Base-by-base conservation (phyloP, 2,113 vertebrate species). In the Phyllostomus hastatus region DNA sequence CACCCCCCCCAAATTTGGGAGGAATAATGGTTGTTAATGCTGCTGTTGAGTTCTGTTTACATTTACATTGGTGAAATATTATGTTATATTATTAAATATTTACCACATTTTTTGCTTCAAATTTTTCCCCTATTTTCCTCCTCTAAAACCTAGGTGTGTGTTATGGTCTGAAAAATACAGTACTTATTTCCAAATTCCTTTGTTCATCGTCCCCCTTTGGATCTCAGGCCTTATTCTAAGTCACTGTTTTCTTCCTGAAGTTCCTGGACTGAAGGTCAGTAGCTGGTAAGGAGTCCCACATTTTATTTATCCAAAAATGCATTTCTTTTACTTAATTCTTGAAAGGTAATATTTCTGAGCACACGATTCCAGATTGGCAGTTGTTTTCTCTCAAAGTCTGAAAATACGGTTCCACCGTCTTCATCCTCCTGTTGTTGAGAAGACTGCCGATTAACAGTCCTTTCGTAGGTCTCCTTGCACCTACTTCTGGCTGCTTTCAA, bases 251-350 rank as follows among this genome's bases (percentile, higher is more conserved):
- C 35, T 78, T 91, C 14, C 43, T 83, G 38, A 91, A 83, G 19
- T 93, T 70, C 12, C 31, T 80, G 15, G 26, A 76, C 10, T 43
- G 41, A 86, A 92, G 46, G 2, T 73, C n/a, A 75, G 15, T 70
- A 78, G 43, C 43, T 15, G 33, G 17, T 22, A 61, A 54, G 15
- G 70, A 24, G 28, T n/a, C 50, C 33, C 41, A 48, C 61, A 54
- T 80, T 86, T 48, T 86, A 86, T 52, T 61, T 26, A 50, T 67
- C 48, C 70, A 33, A 64, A 79, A 76, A 83, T 66, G 33, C 3
- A 26, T 75, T 83, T 78, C 24, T 79, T 94, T 92, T 52, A 43
- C 9, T 43, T 67, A 64, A 85, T 80, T 69, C 66, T 76, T 64
- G n/a, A 54, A 85, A 69, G n/a, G 43, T 75, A 69, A 24, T 75